phyloP scores from a whole-genome alignment of 2,113 vertebrate species.

The Oophaga pumilio region DNA sequence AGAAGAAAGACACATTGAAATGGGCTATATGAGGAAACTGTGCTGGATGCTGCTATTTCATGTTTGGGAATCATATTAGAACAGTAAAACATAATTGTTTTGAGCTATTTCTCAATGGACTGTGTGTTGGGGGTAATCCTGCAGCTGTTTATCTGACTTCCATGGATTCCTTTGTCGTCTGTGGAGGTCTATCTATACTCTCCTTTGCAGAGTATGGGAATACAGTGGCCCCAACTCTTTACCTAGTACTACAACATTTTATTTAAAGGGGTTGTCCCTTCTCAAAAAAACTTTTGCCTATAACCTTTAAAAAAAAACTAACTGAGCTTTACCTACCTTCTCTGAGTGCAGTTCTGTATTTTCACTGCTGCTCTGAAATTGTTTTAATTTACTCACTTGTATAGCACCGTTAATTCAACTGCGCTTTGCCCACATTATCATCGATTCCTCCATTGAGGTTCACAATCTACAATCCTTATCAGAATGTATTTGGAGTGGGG shows the following conservation, averaged over 20 bases:
- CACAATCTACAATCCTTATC: no score
- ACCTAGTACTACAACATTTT: background rate
- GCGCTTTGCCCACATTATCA: no score
- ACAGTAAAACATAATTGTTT: background rate
- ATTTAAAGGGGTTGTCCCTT: background rate
- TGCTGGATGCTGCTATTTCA: background rate
- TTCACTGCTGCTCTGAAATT: no score
- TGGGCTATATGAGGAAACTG: background rate
- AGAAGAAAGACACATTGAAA: background rate
- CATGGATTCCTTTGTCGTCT: background rate
- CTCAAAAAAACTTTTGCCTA: no score
- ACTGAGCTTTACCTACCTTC: no score
- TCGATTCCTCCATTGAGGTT: no score
- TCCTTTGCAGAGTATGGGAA: background rate
- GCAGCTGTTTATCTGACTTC: background rate
- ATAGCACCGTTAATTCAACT: no score
- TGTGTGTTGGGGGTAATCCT: background rate
- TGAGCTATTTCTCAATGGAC: background rate
- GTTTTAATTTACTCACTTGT: no score
- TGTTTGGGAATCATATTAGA: background rate
- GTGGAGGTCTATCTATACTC: background rate
- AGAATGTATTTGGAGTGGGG: no score
- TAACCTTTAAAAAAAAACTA: no score
- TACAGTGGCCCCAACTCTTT: background rate
- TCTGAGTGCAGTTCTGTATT: no score